Evolutionary conservation across 2,888 invertebrate genomes (phyloP).

Genomic region (Dryadula phaetusa): DNA sequence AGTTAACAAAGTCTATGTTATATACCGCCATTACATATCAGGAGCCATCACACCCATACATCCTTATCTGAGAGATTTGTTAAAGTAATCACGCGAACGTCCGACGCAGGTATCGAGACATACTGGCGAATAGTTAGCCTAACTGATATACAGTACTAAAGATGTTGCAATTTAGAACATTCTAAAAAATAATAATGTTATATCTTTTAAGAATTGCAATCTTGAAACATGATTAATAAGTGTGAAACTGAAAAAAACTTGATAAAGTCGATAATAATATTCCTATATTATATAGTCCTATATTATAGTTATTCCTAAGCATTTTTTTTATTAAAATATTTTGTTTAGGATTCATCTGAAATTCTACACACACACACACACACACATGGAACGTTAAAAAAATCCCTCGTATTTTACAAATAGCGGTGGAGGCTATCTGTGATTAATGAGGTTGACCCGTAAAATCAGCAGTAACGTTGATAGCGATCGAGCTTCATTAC

Average conservation of each 20-base stretch:
- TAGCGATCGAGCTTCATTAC: conserved; percentile 26
- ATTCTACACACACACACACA: not conserved
- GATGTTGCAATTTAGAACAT: too few relatives aligned
- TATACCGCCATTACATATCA: conserved; percentile 27
- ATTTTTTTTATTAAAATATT: too few relatives aligned
- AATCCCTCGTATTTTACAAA: not conserved
- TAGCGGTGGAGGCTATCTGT: conserved; percentile 11
- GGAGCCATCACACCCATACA: conserved; percentile 33
- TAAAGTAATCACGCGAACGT: conserved; percentile 64
- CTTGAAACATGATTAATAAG: too few relatives aligned
- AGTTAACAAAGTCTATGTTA: conserved; percentile 12
- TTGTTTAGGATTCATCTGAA: not conserved
- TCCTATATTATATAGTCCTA: too few relatives aligned
- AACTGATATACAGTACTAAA: not conserved
- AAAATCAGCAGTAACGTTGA: conserved; percentile 22
- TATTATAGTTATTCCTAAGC: too few relatives aligned
- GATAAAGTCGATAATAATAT: too few relatives aligned
- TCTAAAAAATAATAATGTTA: too few relatives aligned
- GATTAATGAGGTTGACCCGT: conserved; percentile 38
- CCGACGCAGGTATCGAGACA: conserved; percentile 55
- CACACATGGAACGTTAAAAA: not conserved
- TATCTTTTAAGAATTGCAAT: too few relatives aligned
- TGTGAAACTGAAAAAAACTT: too few relatives aligned
- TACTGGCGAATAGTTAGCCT: conserved; percentile 29
- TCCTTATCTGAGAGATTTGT: conserved; percentile 60